These are phyloP conservation scores for Amorpha juglandis DNA, from an alignment of 2,888 invertebrate species.

Conservation along the genomic window DNA sequence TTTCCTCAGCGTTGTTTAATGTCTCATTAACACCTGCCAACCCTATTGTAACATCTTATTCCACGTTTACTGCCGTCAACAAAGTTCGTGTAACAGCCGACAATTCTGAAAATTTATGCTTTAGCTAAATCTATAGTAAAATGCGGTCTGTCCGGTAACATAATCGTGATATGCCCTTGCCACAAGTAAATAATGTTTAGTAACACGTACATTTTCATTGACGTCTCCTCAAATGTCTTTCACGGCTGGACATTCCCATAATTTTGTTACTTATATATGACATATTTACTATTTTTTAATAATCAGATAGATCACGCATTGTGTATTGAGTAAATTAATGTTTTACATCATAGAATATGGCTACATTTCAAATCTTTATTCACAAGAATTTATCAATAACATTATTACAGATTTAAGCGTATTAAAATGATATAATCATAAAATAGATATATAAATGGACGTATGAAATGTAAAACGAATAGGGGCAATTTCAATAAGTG, in stretches of 20 bases:
- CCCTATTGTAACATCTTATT: conserved; percentile 55
- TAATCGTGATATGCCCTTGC: conserved; percentile 8
- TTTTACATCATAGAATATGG: background rate
- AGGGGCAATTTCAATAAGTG: too few relatives aligned
- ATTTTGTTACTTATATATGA: conserved; percentile 1
- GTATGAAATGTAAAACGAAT: background rate
- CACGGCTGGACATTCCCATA: background rate
- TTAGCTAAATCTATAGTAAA: conserved; percentile 41
- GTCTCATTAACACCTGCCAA: conserved; percentile 19
- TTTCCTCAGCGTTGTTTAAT: background rate
- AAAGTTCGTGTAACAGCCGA: conserved; percentile 54
- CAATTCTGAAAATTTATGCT: conserved; percentile 64
- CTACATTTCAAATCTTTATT: background rate
- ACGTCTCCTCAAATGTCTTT: background rate
- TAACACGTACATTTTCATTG: conserved; percentile 23
- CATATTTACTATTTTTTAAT: background rate
- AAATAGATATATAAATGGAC: background rate
- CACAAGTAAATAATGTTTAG: conserved; percentile 14
- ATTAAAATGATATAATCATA: background rate
- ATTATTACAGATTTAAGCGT: background rate
- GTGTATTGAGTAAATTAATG: background rate
- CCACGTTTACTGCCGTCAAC: conserved; percentile 59
- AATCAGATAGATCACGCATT: background rate
- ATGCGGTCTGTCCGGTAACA: conserved; percentile 17
- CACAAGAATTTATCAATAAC: background rate